These are phyloP conservation scores for Cancer borealis DNA, from an alignment of 2,888 invertebrate genomes.

Conservation along the genomic window DNA sequence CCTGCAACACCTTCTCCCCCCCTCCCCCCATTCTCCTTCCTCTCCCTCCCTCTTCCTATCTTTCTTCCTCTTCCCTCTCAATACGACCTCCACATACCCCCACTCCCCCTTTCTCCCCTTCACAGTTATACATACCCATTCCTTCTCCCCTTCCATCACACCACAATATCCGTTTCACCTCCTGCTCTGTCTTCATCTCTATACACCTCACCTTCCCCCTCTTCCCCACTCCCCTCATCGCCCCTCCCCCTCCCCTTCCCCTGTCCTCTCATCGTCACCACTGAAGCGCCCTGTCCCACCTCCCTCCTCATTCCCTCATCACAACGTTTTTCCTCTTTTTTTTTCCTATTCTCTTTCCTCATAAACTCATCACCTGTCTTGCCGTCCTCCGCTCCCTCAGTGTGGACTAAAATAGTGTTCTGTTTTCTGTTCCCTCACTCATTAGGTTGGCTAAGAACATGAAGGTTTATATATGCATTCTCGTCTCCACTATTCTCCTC, in stretches of 20 bases:
- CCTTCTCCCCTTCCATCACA: background rate
- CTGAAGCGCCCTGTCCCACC: no score
- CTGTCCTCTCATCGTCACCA: background rate
- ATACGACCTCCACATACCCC: background rate
- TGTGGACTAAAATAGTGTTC: no score
- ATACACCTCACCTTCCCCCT: background rate
- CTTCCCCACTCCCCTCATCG: background rate
- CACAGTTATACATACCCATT: background rate
- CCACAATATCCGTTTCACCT: background rate
- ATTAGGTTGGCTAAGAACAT: no score
- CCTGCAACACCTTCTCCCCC: constrained; percentile 31
- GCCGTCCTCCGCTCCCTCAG: background rate
- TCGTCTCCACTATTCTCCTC: background rate
- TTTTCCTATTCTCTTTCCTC: background rate
- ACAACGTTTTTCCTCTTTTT: background rate
- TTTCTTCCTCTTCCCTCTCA: background rate
- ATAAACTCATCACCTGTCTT: background rate
- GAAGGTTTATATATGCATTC: background rate
- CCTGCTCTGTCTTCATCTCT: background rate
- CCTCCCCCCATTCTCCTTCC: background rate
- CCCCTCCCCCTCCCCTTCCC: background rate
- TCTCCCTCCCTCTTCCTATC: background rate
- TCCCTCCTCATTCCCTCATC: background rate
- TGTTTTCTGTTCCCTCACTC: background rate
- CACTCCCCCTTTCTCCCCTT: background rate